A percentile compares a stretch with the other conserved stretches of the same genome.
Evolutionary conservation across 2,888 invertebrate species (phyloP).

Genomic region (Euphydryas editha): DNA sequence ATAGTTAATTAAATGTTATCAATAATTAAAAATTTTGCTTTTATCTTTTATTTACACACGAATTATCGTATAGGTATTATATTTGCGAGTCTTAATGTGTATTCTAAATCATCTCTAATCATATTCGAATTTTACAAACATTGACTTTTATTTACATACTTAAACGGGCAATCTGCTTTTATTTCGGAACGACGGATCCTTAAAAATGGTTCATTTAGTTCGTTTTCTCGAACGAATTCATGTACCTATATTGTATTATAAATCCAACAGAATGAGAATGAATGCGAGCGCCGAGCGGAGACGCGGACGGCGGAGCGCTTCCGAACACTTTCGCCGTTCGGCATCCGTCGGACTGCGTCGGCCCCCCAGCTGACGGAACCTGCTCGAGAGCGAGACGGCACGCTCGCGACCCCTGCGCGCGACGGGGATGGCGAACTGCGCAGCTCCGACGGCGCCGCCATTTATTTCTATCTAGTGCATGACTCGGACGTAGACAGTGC

Average conservation of each 20-base stretch:
- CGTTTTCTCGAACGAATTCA: constrained; percentile 44
- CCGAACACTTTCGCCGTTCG: constrained; percentile 80
- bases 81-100: not conserved
- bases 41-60: not conserved
- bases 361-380: constrained; percentile 78
- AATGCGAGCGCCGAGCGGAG: constrained; percentile 31
- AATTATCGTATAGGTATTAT: not conserved
- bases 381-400: constrained; percentile 60
- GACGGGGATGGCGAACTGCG: constrained; percentile 60
- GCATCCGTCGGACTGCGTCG: constrained; percentile 66
- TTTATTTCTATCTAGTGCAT: constrained; percentile 78
- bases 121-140: not conserved
- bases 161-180: not conserved
- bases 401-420: constrained; percentile 44
- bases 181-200: constrained; percentile 7
- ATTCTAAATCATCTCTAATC: not conserved
- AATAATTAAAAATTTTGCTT: too few species aligned
- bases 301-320: constrained; percentile 51
- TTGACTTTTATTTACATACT: not conserved
- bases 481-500: constrained; percentile 76
- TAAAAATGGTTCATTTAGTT: constrained; percentile 36
- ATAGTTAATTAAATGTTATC: too few species aligned
- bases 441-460: constrained; percentile 72
- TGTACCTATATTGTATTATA: too few species aligned
- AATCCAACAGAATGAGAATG: constrained; percentile 47